Conservation (phyloP, 2,113 vertebrate genomes). For the Nothocercus julius region DNA sequence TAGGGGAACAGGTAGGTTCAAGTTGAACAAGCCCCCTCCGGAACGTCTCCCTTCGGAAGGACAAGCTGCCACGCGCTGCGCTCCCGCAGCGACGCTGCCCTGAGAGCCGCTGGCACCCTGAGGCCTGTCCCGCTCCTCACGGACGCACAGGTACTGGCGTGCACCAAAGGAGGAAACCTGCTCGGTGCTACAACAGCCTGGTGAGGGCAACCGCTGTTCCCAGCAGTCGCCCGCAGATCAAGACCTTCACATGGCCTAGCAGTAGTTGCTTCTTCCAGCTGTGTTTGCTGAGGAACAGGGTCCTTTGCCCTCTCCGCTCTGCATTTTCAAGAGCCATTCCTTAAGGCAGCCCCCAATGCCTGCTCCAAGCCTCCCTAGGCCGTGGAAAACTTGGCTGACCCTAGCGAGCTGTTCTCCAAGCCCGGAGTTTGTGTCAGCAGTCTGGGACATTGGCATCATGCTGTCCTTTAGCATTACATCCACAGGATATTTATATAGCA, state of each 20-base stretch:
- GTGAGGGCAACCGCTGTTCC: neutral
- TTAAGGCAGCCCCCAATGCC: neutral
- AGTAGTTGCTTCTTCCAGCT: neutral
- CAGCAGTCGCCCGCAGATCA: neutral
- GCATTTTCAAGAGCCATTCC: neutral
- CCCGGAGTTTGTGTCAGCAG: neutral
- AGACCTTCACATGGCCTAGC: neutral
- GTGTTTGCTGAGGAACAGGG: neutral
- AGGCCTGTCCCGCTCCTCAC: neutral
- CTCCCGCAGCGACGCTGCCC: rapidly evolving
- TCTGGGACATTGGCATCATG: neutral
- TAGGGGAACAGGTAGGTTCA: neutral
- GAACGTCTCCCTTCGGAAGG: neutral
- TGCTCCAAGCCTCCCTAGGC: neutral
- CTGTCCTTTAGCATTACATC: neutral
- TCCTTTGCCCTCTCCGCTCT: neutral
- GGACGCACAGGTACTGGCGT: rapidly evolving
- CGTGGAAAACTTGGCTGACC: neutral
- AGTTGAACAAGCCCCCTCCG: neutral
- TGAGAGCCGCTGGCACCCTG: neutral
- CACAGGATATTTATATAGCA: neutral
- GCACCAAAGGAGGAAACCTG: neutral
- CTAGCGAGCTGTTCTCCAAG: neutral
- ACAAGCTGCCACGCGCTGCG: neutral
- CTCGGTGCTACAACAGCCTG: neutral